Conservation (phyloP, 2,797 vertebrate genomes). For the Bucorvus abyssinicus region DNA sequence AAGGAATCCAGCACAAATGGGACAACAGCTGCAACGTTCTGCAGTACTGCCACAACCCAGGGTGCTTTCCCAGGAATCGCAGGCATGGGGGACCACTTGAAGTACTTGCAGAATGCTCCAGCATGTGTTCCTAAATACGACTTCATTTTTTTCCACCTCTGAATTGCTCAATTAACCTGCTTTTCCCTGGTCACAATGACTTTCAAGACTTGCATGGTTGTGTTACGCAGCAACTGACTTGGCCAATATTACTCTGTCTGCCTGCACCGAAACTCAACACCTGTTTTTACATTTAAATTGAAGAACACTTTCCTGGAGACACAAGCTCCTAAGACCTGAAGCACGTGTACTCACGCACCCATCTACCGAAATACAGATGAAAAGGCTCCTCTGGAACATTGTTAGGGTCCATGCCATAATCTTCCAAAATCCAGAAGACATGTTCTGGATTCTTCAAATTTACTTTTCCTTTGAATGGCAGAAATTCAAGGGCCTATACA, state of each 20-base stretch:
- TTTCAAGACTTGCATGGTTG: neutral
- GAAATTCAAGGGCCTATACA: conserved; percentile 87
- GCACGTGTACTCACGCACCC: conserved; percentile 80
- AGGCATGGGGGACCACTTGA: neutral
- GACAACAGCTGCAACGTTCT: neutral
- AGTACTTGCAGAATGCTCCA: neutral
- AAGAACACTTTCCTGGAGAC: neutral
- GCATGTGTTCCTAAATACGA: neutral
- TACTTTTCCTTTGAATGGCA: conserved; percentile 91
- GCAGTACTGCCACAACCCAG: neutral
- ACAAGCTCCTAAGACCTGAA: neutral
- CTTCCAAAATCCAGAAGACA: conserved; percentile 90
- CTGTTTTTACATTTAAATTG: neutral
- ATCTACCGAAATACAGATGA: conserved; percentile 94
- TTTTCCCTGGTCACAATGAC: neutral
- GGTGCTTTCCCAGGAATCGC: neutral
- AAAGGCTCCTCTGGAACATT: conserved; percentile 87
- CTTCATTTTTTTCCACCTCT: neutral
- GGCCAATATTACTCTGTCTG: neutral
- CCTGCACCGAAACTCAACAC: neutral
- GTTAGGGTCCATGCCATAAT: conserved; percentile 93
- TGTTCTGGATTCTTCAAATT: conserved; percentile 90
- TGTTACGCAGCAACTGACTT: neutral
- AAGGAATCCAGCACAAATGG: neutral
- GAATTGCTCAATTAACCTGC: neutral